These are phyloP conservation scores for Aramus guarauna DNA, from an alignment of 2,113 vertebrate genomes.

Conservation along the genomic window DNA sequence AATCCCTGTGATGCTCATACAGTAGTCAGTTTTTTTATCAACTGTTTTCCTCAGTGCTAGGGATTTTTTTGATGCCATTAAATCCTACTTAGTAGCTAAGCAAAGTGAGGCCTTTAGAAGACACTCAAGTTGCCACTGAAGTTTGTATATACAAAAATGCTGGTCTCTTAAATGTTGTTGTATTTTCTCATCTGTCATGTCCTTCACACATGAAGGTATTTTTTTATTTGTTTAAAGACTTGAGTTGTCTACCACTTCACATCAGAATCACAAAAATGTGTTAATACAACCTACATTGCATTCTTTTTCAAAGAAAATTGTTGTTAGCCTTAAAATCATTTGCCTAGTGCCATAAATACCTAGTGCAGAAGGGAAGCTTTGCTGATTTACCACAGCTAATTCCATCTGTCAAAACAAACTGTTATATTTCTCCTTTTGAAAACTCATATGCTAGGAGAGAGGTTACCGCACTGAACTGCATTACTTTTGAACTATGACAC, in stretches of 20 bases:
- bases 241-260: neutral
- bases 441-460: neutral
- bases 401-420: neutral
- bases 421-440: neutral
- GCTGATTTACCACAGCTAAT: neutral
- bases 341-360: neutral
- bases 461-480: neutral
- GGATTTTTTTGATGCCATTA: neutral
- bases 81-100: neutral
- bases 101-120: neutral
- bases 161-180: neutral
- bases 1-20: neutral
- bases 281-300: neutral
- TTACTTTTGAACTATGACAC: neutral
- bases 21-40: neutral
- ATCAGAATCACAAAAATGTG: neutral
- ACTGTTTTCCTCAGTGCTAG: neutral
- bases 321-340: neutral
- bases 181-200: neutral
- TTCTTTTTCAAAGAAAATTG: neutral
- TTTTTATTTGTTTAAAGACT: neutral
- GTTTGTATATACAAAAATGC: neutral
- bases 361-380: neutral
- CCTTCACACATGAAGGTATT: neutral
- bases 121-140: neutral